Conservation (phyloP, 2,797 vertebrate species). For the Scolopax rusticola region DNA sequence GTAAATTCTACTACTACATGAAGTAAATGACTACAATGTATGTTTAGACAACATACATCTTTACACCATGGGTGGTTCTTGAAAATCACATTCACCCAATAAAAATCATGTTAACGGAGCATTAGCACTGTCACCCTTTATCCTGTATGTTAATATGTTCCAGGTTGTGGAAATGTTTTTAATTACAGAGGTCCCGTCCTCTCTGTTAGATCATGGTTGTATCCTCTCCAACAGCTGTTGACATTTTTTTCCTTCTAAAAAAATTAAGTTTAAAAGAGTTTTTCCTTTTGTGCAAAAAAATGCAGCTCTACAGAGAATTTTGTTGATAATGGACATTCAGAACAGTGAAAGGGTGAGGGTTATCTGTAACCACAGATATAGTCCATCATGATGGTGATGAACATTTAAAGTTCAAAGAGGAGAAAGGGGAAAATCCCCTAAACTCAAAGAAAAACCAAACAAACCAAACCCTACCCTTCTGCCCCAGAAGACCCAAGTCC, state of each 20-base stretch:
- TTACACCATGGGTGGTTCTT: constrained; percentile 37
- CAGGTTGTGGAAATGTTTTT: constrained; percentile 67
- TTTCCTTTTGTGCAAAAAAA: not conserved
- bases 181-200: constrained; percentile 60
- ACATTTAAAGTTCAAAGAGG: not conserved
- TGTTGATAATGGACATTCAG: not conserved
- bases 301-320: not conserved
- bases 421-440: not conserved
- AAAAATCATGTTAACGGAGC: constrained; percentile 47
- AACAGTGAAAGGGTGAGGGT: not conserved
- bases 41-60: constrained; percentile 41
- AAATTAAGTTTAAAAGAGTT: not conserved
- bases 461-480: not conserved
- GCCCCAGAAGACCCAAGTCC: not conserved
- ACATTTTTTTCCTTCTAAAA: not conserved
- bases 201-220: constrained; percentile 55
- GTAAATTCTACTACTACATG: not conserved
- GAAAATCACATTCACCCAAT: constrained; percentile 35
- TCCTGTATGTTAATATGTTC: constrained; percentile 44
- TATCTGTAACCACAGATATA: not conserved
- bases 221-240: constrained; percentile 59
- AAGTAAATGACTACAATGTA: constrained; percentile 3
- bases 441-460: not conserved
- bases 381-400: not conserved
- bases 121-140: constrained; percentile 59